A percentile compares a stretch with the other conserved stretches of the same genome.
phyloP scores from a whole-genome alignment of 2,797 vertebrate genomes.

The Mormyrops attenuatus region DNA sequence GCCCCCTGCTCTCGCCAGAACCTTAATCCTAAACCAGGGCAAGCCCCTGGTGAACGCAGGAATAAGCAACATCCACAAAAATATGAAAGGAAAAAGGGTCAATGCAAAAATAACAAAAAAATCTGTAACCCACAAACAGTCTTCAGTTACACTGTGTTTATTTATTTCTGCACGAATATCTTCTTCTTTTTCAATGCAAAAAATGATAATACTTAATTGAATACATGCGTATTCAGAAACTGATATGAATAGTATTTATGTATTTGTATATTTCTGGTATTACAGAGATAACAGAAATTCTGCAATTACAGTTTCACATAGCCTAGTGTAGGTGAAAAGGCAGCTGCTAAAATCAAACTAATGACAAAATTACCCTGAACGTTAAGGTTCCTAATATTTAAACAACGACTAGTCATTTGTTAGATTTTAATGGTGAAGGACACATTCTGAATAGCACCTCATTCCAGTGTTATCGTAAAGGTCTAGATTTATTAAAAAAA shows the following conservation, averaged over 20 bases:
- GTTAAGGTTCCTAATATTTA: not conserved
- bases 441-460: not conserved
- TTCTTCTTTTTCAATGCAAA: not conserved
- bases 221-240: not conserved
- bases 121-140: slow-evolving; percentile 55
- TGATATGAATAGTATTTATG: not conserved
- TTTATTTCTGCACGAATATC: not conserved
- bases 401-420: not conserved
- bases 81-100: slow-evolving; percentile 54
- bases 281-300: not conserved
- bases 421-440: not conserved
- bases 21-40: slow-evolving; percentile 68
- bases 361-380: not conserved
- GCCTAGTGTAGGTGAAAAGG: not conserved
- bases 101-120: slow-evolving; percentile 40
- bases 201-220: not conserved
- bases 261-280: not conserved
- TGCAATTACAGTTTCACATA: not conserved
- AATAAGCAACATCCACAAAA: slow-evolving; percentile 61
- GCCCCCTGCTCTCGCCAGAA: slow-evolving; percentile 52
- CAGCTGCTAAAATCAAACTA: not conserved
- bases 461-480: not conserved
- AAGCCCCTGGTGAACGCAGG: slow-evolving; percentile 66
- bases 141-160: not conserved
- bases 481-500: not conserved